Evolutionary conservation across 2,797 vertebrate genomes (phyloP), one percentile per base, ranked within the genome.

Genomic region (Varecia variegata): DNA sequence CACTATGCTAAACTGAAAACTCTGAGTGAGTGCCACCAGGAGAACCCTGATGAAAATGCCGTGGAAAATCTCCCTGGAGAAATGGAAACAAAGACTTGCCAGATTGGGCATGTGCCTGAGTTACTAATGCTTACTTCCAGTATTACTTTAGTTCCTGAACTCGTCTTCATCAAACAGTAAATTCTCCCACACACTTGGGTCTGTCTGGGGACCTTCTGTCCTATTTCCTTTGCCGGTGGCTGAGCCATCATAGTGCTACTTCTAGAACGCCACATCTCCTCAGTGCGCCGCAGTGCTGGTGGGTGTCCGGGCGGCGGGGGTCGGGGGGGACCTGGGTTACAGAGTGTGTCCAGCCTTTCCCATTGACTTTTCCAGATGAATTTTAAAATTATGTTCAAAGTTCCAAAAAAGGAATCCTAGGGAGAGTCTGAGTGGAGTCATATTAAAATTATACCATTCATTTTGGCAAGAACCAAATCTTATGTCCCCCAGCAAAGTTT

Each of bases 211-310:
- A n/a, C 6, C 7, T 23, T 32, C 67, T n/a, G 6, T 20, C 10
- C 30, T 15, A 0, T 38, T 23, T 13, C 21, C 3, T n/a, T 35
- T 25, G 13, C 10, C 2, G 4, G 43, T 2, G 30, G 4, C 8
- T 20, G 62, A 47, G 58, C 47, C 40, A 4, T 7, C 2, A 5
- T 7, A 2, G 13, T 12, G 18, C 23, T 35, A 8, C 50, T 35
- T 58, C 50, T 8, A 27, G 3, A 23, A 18, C 15, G 25, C 18
- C 25, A 23, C 43, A 23, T 23, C 45, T 15, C 43, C 5, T 2
- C 20, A 43, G 30, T 18, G 21, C 30, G 2, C 35, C 30, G 1
- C 32, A 0, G 5, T 3, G 30, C 13, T 4, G 1, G 17, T 2
- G 2, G 9, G n/a, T 5, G 8, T 21, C 14, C 1, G 30, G 5